phyloP scores from a whole-genome alignment of 2,113 vertebrate species.

The Corythornis vintsioides region DNA sequence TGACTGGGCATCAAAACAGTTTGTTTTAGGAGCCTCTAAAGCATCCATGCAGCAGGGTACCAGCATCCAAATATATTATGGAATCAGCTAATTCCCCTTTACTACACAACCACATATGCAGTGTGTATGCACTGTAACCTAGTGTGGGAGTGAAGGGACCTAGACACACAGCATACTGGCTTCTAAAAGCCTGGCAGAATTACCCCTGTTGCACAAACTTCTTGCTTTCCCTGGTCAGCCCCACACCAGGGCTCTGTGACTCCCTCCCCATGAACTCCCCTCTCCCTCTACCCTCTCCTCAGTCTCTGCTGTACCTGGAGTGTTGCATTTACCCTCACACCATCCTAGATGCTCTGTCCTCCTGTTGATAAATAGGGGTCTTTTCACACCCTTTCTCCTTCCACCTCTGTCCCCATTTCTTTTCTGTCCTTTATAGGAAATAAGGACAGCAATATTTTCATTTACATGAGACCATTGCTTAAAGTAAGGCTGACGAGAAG shows the following conservation, averaged over 20 bases:
- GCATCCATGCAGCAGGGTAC: background rate
- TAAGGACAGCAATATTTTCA: background rate
- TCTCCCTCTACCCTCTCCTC: background rate
- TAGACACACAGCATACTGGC: background rate
- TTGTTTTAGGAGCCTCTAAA: constrained; percentile 2
- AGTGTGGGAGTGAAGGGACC: background rate
- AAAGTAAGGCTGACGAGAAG: constrained; percentile 21
- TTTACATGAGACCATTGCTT: background rate
- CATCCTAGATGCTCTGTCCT: background rate
- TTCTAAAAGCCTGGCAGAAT: background rate
- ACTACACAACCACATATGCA: background rate
- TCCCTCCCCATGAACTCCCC: background rate
- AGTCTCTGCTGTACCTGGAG: background rate
- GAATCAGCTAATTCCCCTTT: background rate
- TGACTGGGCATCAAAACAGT: background rate
- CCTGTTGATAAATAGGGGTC: background rate
- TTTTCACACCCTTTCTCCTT: background rate
- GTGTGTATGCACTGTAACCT: background rate
- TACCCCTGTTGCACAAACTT: background rate
- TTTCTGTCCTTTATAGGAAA: constrained; percentile 3
- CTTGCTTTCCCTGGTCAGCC: background rate
- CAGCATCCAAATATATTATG: background rate
- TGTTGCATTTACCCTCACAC: background rate
- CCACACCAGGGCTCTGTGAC: background rate
- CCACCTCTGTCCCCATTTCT: background rate